Evolutionary conservation across 2,113 vertebrate genomes (phyloP).

Genomic region (Triplophysa tibetana): DNA sequence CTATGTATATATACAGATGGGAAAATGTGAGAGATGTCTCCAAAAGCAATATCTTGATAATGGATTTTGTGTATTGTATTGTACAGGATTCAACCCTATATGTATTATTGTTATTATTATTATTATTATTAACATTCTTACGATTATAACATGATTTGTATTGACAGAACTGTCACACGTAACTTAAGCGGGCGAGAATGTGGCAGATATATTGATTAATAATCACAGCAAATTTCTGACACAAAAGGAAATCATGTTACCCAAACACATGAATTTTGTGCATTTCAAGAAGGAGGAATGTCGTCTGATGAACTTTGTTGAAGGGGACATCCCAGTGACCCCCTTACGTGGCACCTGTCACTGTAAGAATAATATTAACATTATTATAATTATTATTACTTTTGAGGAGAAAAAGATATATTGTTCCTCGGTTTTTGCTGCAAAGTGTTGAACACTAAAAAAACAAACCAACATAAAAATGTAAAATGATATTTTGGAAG

Average conservation of each 20-base stretch:
- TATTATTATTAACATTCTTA: conserved; percentile 66
- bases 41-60: conserved; percentile 83
- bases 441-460: conserved; percentile 86
- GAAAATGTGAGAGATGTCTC: conserved; percentile 77
- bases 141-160: conserved; percentile 70
- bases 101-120: conserved; percentile 78
- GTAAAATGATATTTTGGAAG: conserved; percentile 75
- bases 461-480: conserved; percentile 81
- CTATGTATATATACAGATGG: conserved; percentile 77
- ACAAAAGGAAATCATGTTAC: conserved; percentile 62
- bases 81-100: conserved; percentile 81
- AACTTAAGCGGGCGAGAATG: conserved; percentile 62
- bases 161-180: conserved; percentile 75
- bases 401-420: conserved; percentile 62
- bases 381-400: conserved; percentile 74
- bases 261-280: conserved; percentile 67
- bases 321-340: conserved; percentile 65
- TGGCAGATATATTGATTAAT: conserved; percentile 52
- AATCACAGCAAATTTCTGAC: conserved; percentile 63
- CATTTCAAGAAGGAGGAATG: conserved; percentile 64
- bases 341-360: conserved; percentile 67
- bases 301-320: conserved; percentile 63
- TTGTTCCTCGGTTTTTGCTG: conserved; percentile 77
- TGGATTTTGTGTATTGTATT: conserved; percentile 80
- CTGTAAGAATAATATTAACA: conserved; percentile 73